Evolutionary conservation across 2,113 vertebrate species (phyloP), one percentile per base, ranked within the genome.

Genomic region (Taurulus bubalis): DNA sequence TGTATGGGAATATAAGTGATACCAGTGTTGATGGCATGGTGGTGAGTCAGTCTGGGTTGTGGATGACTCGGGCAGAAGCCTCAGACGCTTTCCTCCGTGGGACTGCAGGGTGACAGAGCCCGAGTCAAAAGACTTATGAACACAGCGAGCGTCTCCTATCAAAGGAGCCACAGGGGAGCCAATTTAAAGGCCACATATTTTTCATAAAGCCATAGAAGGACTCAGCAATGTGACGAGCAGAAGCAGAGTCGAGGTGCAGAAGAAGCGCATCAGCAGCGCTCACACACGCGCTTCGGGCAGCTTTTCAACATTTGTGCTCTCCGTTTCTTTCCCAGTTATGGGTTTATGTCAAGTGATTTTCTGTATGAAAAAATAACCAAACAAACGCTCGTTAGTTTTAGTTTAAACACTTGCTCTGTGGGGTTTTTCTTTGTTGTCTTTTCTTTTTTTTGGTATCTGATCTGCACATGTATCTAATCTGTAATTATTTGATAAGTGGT

Each of bases 231-330:
- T 58, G 72, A 64, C 14, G 18, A 81, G 34, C 56, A 20, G 20
- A 58, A 69, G 67, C n/a, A 36, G 32, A 72, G 56, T 66, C 68
- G 38, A 76, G 53, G 45, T 38, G 40, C 59, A 77, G 55, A 36
- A 56, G 51, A 85, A 75, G 8, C 1, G 14, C 47, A 38, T 51
- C 65, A 34, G 45, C 51, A 68, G 69, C 55, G 40, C 70, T 78
- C 49, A 30, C n/a, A n/a, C n/a, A n/a, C n/a, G 28, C 49, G 51
- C 60, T 36, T 64, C 66, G 45, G 16, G 24, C 26, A 82, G 75
- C 85, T 49, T 85, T 92, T 90, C 82, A 66, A 90, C 18, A 84
- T 77, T 40, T 87, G 87, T 87, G 75, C 83, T 80, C 68, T 67
- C 62, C 47, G 73, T 66, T 47, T 83, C 56, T 80, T 73, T 71